Evolutionary conservation across 2,888 invertebrate species (phyloP).

Genomic region (Hirtodrosophila alboralis): DNA sequence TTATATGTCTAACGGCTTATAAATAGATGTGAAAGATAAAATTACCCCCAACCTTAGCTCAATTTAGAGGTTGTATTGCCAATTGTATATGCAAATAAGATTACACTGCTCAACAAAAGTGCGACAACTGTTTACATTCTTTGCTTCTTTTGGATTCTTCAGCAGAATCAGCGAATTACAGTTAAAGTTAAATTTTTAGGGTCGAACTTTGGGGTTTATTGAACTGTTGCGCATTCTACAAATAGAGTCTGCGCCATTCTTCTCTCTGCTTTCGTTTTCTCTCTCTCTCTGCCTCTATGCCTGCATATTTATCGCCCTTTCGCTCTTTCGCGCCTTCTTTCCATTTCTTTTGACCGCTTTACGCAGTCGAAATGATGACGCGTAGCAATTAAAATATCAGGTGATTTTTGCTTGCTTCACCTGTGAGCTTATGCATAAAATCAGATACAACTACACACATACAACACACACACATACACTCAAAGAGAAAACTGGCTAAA

Average conservation of each 20-base stretch:
- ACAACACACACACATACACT: constrained; percentile 7
- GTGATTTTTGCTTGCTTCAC: constrained; percentile 70
- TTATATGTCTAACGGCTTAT: constrained; percentile 39
- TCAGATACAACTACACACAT: constrained; percentile 6
- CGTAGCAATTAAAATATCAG: constrained; percentile 76
- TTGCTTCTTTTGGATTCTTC: not conserved
- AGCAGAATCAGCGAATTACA: constrained; percentile 18
- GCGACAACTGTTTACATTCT: constrained; percentile 6
- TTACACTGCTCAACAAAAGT: constrained; percentile 29
- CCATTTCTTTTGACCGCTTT: constrained; percentile 40
- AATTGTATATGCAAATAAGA: constrained; percentile 49
- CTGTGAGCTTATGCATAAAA: constrained; percentile 37
- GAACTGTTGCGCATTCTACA: constrained; percentile 32
- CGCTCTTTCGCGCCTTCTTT: constrained; percentile 3
- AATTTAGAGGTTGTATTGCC: constrained; percentile 50
- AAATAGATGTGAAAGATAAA: constrained; percentile 42
- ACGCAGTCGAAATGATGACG: constrained; percentile 69
- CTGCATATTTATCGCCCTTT: not conserved
- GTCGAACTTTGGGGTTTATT: constrained; percentile 41
- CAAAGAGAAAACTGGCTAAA: constrained; percentile 5
- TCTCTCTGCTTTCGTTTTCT: constrained; percentile 47
- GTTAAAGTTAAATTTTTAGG: constrained; percentile 26
- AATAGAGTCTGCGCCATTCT: constrained; percentile 25
- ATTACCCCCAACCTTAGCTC: constrained; percentile 45
- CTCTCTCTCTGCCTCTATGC: not conserved